phyloP scores from a whole-genome alignment of 2,797 vertebrate species.

The Anguilla marmorata region DNA sequence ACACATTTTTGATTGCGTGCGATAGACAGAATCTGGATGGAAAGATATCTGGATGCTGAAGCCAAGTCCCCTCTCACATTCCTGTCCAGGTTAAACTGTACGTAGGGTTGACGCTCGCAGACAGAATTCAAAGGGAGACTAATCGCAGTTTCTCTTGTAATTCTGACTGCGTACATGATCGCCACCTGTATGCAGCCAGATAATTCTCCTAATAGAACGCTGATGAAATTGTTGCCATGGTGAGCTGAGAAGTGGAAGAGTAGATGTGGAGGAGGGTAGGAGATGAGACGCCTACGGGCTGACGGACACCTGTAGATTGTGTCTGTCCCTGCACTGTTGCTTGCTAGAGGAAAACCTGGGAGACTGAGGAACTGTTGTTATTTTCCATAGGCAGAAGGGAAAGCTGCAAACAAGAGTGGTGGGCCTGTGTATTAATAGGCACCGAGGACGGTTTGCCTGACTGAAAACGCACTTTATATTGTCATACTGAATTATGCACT shows the following conservation, averaged over 20 bases:
- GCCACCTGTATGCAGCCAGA: not conserved
- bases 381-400: not conserved
- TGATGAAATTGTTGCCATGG: constrained; percentile 7
- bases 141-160: not conserved
- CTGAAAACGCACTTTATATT: too few species aligned
- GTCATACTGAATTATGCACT: too few species aligned
- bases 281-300: not conserved
- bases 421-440: too few species aligned
- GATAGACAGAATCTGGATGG: too few species aligned
- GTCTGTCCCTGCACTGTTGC: not conserved
- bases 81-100: not conserved
- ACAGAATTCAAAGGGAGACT: not conserved
- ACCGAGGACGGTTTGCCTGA: too few species aligned
- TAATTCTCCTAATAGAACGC: not conserved
- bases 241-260: not conserved
- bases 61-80: not conserved
- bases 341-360: not conserved
- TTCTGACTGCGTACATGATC: not conserved
- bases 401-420: not conserved
- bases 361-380: not conserved
- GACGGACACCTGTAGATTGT: not conserved
- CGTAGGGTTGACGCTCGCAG: not conserved
- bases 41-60: too few species aligned
- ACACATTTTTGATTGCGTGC: too few species aligned
- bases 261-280: not conserved